Base-by-base conservation (phyloP, 2,113 vertebrate genomes). In the Chascanopsetta lugubris region DNA sequence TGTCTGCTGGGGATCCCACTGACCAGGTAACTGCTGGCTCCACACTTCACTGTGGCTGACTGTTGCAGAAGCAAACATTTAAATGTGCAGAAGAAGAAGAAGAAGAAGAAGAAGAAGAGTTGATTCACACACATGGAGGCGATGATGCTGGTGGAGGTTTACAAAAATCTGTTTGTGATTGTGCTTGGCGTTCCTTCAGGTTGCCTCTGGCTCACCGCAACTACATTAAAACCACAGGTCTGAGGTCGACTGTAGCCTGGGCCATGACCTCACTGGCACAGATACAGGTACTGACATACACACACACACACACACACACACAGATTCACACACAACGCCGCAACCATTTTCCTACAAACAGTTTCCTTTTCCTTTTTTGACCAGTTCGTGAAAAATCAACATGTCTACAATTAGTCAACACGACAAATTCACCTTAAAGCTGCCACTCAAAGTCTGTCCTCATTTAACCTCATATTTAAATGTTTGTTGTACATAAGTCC, bases 201-300 rank as follows among this genome's bases (percentile, higher is more conserved):
- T 84, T 91, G 53, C 94, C 96, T 0, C 36, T 99, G 75, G 94
- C 97, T 67, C 94, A 87, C 82, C 92, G 96, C 58, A 77, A 85
- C 43, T 98, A 98, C 51, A 94, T 97, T 56, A 92, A 77, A 89
- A 92, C 65, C 15, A 91, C 94, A 6, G 97, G 96, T 1, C 90
- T 98, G 50, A 88, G 95, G 40, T 94, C 95, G 3, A 98, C 97
- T 4, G 43, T 96, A 0, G 96, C 96, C 0, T 99, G 96, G 96
- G 94, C 94, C 4, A 94, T 97, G 94, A 90, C 91, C 0, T 95
- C 94, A 30, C 74, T 97, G 36, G 95, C 94, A 69, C 91, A 94
- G 64, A 95, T 97, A 72, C 87, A 90, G 81, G 97, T 96, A 71
- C 12, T 6, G 12, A 36, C 48, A 22, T 8, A 27, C 11, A 17